Conservation (phyloP, 2,888 invertebrate genomes). For the Orthosia incerta region DNA sequence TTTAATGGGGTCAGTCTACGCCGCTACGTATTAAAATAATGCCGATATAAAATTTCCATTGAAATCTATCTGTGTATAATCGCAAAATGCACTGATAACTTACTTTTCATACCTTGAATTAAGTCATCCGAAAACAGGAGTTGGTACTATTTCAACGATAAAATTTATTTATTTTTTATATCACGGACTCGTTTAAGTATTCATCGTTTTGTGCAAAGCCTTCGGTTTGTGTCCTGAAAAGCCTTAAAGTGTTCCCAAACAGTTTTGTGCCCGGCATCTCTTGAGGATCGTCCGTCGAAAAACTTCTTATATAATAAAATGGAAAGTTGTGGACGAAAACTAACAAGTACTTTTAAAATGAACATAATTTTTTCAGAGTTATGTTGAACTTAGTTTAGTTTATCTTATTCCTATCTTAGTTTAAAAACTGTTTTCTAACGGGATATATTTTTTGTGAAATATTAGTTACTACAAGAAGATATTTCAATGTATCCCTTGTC, state of each 20-base stretch:
- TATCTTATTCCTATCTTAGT: background rate
- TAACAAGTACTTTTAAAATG: slow-evolving; percentile 4
- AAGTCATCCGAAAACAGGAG: background rate
- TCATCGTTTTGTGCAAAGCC: slow-evolving; percentile 1
- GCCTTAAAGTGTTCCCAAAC: slow-evolving; percentile 22
- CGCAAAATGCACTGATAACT: background rate
- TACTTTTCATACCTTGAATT: background rate
- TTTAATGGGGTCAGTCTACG: too few species aligned
- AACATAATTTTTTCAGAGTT: background rate
- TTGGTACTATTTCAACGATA: background rate
- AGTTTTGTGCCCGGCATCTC: slow-evolving; percentile 11
- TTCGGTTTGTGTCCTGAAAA: slow-evolving; percentile 3
- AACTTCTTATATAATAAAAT: slow-evolving; percentile 11
- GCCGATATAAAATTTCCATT: background rate
- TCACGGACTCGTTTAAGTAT: background rate
- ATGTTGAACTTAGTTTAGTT: background rate
- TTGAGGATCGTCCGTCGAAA: slow-evolving; percentile 11
- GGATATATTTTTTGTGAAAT: background rate
- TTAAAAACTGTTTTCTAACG: background rate
- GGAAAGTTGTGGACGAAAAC: background rate
- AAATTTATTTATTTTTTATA: background rate
- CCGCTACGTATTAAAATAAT: too few species aligned
- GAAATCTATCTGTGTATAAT: background rate
- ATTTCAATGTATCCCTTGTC: background rate
- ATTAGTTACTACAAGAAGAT: background rate